Percentiles rank a stretch among this genome's conserved stretches.
Evolutionary conservation across 2,113 vertebrate genomes (phyloP).

Genomic region (Edolisoma coerulescens): DNA sequence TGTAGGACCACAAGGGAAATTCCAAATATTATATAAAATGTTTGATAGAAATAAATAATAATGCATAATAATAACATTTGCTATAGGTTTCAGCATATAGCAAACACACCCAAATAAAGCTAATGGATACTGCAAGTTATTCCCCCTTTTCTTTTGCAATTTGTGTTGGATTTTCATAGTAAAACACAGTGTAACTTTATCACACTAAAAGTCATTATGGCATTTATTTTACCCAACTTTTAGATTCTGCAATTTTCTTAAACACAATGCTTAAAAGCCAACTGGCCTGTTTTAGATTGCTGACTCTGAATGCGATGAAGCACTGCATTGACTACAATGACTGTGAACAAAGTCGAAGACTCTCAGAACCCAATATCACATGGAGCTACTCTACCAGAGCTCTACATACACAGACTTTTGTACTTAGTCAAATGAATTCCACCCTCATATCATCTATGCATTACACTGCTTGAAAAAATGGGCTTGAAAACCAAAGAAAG

Average conservation of each 20-base stretch:
- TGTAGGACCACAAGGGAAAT: not conserved
- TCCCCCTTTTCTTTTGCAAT: not conserved
- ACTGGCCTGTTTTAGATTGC: not conserved
- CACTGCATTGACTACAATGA: not conserved
- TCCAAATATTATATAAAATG: not conserved
- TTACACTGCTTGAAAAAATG: not conserved
- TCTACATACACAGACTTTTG: not conserved
- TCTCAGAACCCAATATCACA: not conserved
- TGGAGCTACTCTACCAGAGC: not conserved
- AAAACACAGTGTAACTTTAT: not conserved
- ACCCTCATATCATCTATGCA: not conserved
- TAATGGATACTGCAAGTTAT: not conserved
- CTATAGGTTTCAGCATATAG: not conserved
- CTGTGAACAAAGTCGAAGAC: not conserved
- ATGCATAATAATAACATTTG: not conserved
- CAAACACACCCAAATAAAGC: not conserved
- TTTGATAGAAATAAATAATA: not conserved
- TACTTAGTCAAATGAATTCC: not conserved
- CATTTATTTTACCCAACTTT: not conserved
- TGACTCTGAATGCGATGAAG: not conserved
- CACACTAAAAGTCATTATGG: not conserved
- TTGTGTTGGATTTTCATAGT: not conserved
- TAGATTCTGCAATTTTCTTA: not conserved
- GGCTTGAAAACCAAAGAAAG: not conserved
- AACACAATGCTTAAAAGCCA: not conserved